These are phyloP conservation scores for Rostratula benghalensis DNA, from an alignment of 2,113 vertebrate genomes.

Conservation along the genomic window DNA sequence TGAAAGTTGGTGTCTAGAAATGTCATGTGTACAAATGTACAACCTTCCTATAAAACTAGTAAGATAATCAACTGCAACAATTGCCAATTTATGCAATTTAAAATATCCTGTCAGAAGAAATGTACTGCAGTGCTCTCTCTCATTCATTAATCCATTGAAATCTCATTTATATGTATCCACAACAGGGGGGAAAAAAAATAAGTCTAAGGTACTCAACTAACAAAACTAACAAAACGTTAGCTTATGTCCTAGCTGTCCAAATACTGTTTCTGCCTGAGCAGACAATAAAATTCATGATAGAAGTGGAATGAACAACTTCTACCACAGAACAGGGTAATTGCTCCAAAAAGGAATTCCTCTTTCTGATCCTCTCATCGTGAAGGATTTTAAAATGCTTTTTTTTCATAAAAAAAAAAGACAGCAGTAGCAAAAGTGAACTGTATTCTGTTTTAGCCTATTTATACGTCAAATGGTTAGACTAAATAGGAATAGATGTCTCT, in stretches of 20 bases:
- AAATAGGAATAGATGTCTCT: neutral
- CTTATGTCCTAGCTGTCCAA: neutral
- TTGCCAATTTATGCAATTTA: neutral
- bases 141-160: neutral
- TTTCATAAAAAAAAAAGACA: neutral
- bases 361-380: constrained; percentile 59
- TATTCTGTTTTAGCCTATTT: constrained; percentile 55
- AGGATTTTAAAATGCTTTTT: constrained; percentile 42
- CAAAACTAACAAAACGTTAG: neutral
- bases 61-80: accelerated
- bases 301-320: constrained; percentile 44
- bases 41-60: neutral
- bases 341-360: constrained; percentile 39
- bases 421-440: constrained; percentile 48
- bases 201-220: neutral
- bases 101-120: neutral
- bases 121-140: neutral
- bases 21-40: neutral
- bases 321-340: constrained; percentile 34
- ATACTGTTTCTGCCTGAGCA: neutral
- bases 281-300: constrained; percentile 16
- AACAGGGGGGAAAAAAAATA: neutral
- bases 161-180: neutral
- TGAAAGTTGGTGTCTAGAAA: neutral
- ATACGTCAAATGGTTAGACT: constrained; percentile 39